These are phyloP conservation scores for Ypsolopha sequella DNA, from an alignment of 2,888 invertebrate species.

Conservation along the genomic window DNA sequence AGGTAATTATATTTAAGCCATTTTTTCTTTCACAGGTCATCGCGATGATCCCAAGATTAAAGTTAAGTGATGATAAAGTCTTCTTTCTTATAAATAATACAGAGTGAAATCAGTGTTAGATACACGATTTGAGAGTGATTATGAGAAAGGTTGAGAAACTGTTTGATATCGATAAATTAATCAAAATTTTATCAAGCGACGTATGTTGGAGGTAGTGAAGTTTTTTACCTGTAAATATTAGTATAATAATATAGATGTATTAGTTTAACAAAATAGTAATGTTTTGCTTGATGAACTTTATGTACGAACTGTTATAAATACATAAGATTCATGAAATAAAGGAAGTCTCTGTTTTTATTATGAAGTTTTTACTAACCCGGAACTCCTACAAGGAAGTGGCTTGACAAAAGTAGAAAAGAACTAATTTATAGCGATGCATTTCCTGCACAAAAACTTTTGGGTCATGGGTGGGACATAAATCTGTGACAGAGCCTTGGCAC, in stretches of 20 bases:
- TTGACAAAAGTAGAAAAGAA: not conserved
- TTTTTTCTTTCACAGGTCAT: constrained; percentile 35
- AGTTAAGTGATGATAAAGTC: constrained; percentile 17
- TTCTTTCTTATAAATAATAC: constrained; percentile 28
- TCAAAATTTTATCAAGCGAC: constrained; percentile 29
- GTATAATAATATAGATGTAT: constrained; percentile 37
- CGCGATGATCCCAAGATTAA: constrained; percentile 46
- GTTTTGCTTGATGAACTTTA: constrained; percentile 56
- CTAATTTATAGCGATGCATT: not conserved
- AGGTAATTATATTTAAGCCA: not conserved
- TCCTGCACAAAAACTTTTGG: constrained; percentile 1
- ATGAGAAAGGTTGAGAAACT: constrained; percentile 23
- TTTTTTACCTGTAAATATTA: constrained; percentile 66
- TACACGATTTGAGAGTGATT: constrained; percentile 21
- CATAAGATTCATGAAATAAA: constrained; percentile 49
- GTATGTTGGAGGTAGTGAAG: constrained; percentile 46
- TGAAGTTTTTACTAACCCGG: constrained; percentile 16
- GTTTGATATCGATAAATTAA: constrained; percentile 29
- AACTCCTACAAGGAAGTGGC: not conserved
- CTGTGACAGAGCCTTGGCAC: not conserved
- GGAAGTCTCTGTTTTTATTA: constrained; percentile 43
- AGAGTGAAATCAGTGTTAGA: constrained; percentile 45
- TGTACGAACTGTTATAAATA: constrained; percentile 58
- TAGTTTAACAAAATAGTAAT: constrained; percentile 44
- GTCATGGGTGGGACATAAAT: constrained; percentile 1